Percentiles rank a stretch among this genome's conserved stretches.
Conservation (phyloP, 2,888 invertebrate species). For the Hylaea fasciaria region DNA sequence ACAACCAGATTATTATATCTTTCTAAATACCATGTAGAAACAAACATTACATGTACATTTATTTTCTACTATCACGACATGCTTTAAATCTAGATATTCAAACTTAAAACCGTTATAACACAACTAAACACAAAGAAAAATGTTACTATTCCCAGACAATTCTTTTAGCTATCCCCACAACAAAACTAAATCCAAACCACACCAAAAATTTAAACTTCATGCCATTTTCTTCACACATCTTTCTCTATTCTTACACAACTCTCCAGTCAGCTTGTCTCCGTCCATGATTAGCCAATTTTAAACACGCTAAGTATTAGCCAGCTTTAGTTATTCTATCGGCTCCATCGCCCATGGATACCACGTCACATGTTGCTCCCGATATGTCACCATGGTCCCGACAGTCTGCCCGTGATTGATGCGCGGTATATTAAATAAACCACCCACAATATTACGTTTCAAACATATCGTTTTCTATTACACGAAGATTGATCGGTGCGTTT, state of each 20-base stretch:
- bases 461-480: conserved; percentile 73
- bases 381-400: conserved; percentile 72
- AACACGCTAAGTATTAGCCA: neutral
- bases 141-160: no score
- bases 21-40: no score
- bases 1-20: neutral
- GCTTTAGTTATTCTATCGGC: neutral
- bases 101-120: no score
- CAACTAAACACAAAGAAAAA: no score
- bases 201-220: no score
- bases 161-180: no score
- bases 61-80: no score
- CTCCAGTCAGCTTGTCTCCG: conserved; percentile 63
- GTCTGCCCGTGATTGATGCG: conserved; percentile 75
- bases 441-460: conserved; percentile 78
- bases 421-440: conserved; percentile 80
- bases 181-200: no score
- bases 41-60: no score
- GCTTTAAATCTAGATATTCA: no score
- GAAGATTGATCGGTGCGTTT: conserved; percentile 76
- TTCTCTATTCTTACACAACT: no score
- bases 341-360: conserved; percentile 40
- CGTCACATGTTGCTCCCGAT: conserved; percentile 72
- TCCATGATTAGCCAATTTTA: conserved; percentile 8
- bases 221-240: no score